Percentiles rank a stretch among this genome's conserved stretches.
Evolutionary conservation across 1,140 invertebrate genomes (phyloP).

Genomic region (Hylyphantes graminicola): DNA sequence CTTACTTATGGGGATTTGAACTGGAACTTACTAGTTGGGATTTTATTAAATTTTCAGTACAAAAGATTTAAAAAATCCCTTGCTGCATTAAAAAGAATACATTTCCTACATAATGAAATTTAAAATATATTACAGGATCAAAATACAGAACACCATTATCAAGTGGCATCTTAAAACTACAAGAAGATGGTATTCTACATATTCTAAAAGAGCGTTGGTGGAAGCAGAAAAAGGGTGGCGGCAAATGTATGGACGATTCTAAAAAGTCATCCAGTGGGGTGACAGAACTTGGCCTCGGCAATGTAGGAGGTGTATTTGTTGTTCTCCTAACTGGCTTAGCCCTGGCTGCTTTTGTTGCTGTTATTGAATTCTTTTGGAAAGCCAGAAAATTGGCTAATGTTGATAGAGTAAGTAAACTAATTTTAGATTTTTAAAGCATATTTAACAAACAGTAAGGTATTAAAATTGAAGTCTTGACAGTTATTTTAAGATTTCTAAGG

Average conservation of each 20-base stretch:
- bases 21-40: too few species aligned
- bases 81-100: too few species aligned
- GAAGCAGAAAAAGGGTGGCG: conserved; percentile 65
- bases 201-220: conserved; percentile 68
- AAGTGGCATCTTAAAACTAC: conserved; percentile 69
- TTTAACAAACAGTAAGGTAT: too few species aligned
- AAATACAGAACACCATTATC: conserved; percentile 65
- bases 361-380: conserved; percentile 64
- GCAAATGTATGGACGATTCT: conserved; percentile 63
- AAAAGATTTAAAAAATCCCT: too few species aligned
- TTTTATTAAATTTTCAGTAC: too few species aligned
- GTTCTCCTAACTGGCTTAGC: conserved; percentile 69
- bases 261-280: conserved; percentile 62
- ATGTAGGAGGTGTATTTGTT: conserved; percentile 72
- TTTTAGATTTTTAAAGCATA: too few species aligned
- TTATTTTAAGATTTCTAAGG: too few species aligned
- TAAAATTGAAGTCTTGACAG: too few species aligned
- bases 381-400: conserved; percentile 53
- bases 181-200: conserved; percentile 69
- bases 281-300: conserved; percentile 64
- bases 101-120: too few species aligned
- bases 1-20: too few species aligned
- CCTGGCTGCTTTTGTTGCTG: conserved; percentile 64
- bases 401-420: conserved; percentile 49
- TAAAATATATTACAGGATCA: conserved; percentile 21